phyloP scores from a whole-genome alignment of 1,140 invertebrate genomes.

The Cepaea nemoralis region DNA sequence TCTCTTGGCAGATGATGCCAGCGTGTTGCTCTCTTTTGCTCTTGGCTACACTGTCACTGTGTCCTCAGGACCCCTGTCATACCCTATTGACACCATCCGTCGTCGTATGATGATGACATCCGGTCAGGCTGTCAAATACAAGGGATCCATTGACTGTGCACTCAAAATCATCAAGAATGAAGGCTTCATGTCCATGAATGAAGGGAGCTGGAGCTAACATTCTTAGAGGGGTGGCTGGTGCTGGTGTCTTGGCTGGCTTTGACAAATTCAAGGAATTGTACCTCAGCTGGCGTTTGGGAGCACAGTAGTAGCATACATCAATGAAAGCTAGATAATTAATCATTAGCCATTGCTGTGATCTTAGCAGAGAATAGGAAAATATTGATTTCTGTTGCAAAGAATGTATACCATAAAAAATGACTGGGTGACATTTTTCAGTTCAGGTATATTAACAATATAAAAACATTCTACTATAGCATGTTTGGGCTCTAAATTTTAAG shows the following conservation, averaged over 20 bases:
- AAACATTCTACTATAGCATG: too few relatives aligned
- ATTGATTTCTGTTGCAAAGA: too few relatives aligned
- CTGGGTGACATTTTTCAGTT: too few relatives aligned
- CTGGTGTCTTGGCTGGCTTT: constrained; percentile 75
- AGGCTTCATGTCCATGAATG: constrained; percentile 75
- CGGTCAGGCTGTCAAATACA: constrained; percentile 76
- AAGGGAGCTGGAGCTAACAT: constrained; percentile 77
- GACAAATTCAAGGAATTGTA: constrained; percentile 74
- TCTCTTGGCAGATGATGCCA: constrained; percentile 84
- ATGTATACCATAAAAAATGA: too few relatives aligned
- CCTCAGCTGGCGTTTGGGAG: constrained; percentile 52
- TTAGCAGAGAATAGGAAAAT: too few relatives aligned
- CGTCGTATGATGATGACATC: constrained; percentile 88
- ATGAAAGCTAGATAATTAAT: too few relatives aligned
- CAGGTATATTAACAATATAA: too few relatives aligned
- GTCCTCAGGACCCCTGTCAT: constrained; percentile 88
- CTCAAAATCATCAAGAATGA: constrained; percentile 75
- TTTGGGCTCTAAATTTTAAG: too few relatives aligned
- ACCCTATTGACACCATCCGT: constrained; percentile 94
- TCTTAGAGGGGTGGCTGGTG: constrained; percentile 71
- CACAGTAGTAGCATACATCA: too few relatives aligned
- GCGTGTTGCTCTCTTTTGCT: constrained; percentile 86
- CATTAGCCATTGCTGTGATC: too few relatives aligned
- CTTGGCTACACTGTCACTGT: constrained; percentile 88
- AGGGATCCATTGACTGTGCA: constrained; percentile 75